Evolutionary conservation across 2,888 invertebrate genomes (phyloP).

Genomic region (Lycocerus yunnanus): DNA sequence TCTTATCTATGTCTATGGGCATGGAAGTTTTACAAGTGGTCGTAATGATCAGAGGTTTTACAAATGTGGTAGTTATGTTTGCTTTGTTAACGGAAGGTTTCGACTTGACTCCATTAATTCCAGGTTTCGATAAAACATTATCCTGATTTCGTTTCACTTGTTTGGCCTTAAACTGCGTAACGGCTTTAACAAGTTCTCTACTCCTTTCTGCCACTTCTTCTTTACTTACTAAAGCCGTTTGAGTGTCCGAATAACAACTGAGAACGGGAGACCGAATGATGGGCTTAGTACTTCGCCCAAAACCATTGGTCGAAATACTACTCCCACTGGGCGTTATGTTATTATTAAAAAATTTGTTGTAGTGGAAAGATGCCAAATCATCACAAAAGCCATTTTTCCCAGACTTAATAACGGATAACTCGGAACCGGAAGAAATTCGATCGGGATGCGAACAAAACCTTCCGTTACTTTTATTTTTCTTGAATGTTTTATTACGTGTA

Average conservation of each 20-base stretch:
- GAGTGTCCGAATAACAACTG: not conserved
- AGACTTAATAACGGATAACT: not conserved
- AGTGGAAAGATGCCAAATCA: not conserved
- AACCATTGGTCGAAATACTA: not conserved
- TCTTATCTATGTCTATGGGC: not conserved
- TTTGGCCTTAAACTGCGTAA: not conserved
- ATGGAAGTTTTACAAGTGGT: not conserved
- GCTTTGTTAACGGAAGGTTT: not conserved
- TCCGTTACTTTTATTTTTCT: not conserved
- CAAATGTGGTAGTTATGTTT: not conserved
- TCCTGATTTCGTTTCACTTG: not conserved
- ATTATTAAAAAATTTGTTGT: not conserved
- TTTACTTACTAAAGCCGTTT: not conserved
- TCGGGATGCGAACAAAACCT: conserved; percentile 24
- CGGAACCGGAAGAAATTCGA: conserved; percentile 12
- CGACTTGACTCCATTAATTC: not conserved
- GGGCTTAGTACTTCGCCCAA: not conserved
- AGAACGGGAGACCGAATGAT: not conserved
- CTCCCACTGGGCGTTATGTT: not conserved
- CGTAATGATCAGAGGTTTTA: not conserved
- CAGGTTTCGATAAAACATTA: not conserved
- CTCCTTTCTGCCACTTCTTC: not conserved
- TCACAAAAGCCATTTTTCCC: conserved; percentile 3
- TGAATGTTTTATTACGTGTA: not conserved
- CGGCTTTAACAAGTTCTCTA: not conserved